Evolutionary conservation across 2,113 vertebrate species (phyloP), one percentile per base, ranked within the genome.

Genomic region (Paramormyrops kingsleyae): DNA sequence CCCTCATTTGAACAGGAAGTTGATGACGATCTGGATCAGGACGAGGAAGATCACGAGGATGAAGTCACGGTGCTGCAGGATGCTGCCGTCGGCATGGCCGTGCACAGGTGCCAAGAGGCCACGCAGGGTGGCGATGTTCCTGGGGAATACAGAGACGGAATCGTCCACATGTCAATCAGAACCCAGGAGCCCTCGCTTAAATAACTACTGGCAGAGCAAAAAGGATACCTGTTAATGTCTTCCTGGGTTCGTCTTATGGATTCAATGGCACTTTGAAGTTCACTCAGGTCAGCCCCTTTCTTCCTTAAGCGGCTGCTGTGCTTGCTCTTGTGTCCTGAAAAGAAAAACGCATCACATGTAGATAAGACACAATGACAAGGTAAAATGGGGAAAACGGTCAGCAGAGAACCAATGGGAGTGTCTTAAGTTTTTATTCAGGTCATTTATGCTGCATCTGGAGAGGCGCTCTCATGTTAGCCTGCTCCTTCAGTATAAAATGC

Each of bases 261-360:
- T 90, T 99, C 98, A 89, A 99, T 97, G 95, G 98, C 97, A 97
- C 96, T 97, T 92, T 99, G 98, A 92, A 99, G 96, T 94, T 99
- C 99, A 91, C 96, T 97, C 91, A 99, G 97, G 91, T 99, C 99
- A 21, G 96, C 90, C 39, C 95, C 97, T 91, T 98, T 99, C 93
- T 99, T 99, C 94, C 97, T 97, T 91, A 96, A 89, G 93, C 98
- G 96, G 91, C 96, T 95, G 92, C 91, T 98, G 91, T 97, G 97
- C 92, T 98, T 98, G 92, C 94, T 93, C 93, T 97, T 97, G 93
- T 97, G 97, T 89, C 97, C 97, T 99, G 94, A 1, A 93, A 95
- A 89, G 4, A 53, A 53, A 53, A 21, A 66, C 12, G 24, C 39
- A 47, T 66, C 39, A n/a, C 19, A 27, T 35, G 42, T n/a, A 24